Conservation (phyloP, 2,888 invertebrate species). For the Cremastinae sp. region DNA sequence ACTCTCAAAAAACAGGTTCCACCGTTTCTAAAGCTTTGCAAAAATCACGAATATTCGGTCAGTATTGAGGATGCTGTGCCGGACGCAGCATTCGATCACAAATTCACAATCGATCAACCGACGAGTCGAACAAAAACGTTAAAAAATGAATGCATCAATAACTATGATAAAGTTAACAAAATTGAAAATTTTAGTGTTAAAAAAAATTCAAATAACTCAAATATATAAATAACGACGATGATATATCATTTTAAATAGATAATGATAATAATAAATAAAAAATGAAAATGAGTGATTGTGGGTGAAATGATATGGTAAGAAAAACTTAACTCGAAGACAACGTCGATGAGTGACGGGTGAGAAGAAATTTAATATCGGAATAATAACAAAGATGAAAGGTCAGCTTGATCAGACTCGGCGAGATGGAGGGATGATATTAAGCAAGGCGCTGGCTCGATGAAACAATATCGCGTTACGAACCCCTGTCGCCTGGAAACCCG, state of each 20-base stretch:
- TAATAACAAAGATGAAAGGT: slow-evolving; percentile 52
- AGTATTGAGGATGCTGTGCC: slow-evolving; percentile 75
- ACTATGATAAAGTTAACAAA: too few relatives aligned
- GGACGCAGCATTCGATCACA: slow-evolving; percentile 68
- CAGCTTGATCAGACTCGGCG: slow-evolving; percentile 42
- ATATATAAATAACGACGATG: background rate
- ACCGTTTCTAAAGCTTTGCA: slow-evolving; percentile 63
- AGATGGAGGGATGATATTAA: slow-evolving; percentile 66
- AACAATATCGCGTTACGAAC: slow-evolving; percentile 72
- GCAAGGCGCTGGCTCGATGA: slow-evolving; percentile 57
- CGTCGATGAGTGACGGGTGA: slow-evolving; percentile 48
- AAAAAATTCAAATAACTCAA: background rate
- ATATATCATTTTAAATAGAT: too few relatives aligned
- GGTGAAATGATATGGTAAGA: slow-evolving; percentile 36
- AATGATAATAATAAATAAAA: background rate
- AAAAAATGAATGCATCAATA: too few relatives aligned
- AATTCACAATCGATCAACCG: background rate
- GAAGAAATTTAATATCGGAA: slow-evolving; percentile 58
- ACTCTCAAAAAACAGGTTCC: slow-evolving; percentile 70
- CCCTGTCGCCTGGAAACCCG: background rate
- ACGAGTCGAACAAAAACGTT: too few relatives aligned
- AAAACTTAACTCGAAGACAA: slow-evolving; percentile 22
- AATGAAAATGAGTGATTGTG: background rate
- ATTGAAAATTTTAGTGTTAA: too few relatives aligned
- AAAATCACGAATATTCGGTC: slow-evolving; percentile 68